A percentile compares a stretch with the other conserved stretches of the same genome.
These are phyloP conservation scores for Etheostoma perlongum DNA, from an alignment of 2,797 vertebrate genomes.

Conservation along the genomic window DNA sequence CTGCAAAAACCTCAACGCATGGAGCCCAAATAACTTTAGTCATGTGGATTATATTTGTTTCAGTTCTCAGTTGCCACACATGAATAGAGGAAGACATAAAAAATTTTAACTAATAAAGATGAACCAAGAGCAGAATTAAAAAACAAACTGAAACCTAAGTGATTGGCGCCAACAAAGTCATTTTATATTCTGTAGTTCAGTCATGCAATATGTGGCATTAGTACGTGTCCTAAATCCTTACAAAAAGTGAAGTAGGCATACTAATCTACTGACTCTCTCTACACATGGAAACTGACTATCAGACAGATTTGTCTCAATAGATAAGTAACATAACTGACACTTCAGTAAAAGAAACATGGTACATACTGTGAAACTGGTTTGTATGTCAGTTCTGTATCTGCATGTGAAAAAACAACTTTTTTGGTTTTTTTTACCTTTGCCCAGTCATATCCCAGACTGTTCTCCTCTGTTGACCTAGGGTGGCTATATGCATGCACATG, in stretches of 20 bases:
- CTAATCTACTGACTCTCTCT: background rate
- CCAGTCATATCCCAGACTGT: background rate
- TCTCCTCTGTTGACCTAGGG: background rate
- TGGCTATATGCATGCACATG: background rate
- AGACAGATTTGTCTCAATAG: background rate
- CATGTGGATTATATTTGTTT: slow-evolving; percentile 12
- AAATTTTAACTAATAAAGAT: background rate
- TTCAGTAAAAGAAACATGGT: background rate
- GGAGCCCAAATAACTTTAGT: slow-evolving; percentile 29
- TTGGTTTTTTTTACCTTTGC: background rate
- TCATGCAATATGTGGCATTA: background rate
- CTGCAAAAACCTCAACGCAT: too few relatives aligned
- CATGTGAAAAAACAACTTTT: background rate
- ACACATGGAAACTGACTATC: slow-evolving; percentile 1
- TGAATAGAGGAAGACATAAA: background rate
- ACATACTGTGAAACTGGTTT: background rate
- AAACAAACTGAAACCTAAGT: background rate
- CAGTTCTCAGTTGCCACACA: background rate
- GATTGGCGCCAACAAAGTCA: background rate
- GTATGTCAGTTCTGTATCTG: background rate
- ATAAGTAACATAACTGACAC: background rate
- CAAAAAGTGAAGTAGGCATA: background rate
- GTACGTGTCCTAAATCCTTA: background rate
- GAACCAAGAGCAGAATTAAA: background rate
- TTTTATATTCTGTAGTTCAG: background rate